phyloP scores from a whole-genome alignment of 2,888 invertebrate genomes.

The Amiota mariae region DNA sequence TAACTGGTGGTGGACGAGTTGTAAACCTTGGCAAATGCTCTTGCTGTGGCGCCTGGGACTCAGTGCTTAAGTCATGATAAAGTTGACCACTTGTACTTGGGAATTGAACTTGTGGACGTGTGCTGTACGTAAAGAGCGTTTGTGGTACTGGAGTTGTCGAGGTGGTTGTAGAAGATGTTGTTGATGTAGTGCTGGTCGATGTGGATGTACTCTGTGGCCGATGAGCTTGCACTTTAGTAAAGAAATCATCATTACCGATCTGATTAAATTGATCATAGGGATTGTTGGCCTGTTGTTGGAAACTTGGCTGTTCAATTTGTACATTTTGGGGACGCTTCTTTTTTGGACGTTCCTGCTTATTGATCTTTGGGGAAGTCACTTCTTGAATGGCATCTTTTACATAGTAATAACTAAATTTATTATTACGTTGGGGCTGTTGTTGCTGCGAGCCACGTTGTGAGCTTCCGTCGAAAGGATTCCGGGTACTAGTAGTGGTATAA shows the following conservation, averaged over 20 bases:
- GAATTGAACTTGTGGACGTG: conserved; percentile 66
- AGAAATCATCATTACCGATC: conserved; percentile 70
- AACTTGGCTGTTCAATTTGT: conserved; percentile 55
- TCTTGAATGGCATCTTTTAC: conserved; percentile 69
- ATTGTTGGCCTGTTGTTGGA: conserved; percentile 54
- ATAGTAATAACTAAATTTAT: conserved; percentile 67
- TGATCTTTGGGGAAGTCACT: conserved; percentile 65
- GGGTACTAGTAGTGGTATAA: conserved; percentile 45
- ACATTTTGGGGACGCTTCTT: conserved; percentile 68
- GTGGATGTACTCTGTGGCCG: conserved; percentile 60
- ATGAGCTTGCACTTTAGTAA: conserved; percentile 56
- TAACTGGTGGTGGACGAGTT: conserved; percentile 56
- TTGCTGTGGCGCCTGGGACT: conserved; percentile 43
- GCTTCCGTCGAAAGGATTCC: conserved; percentile 54
- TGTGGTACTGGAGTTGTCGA: conserved; percentile 63
- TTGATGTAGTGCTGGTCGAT: conserved; percentile 73
- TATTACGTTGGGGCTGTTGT: conserved; percentile 56
- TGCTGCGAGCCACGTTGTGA: conserved; percentile 51
- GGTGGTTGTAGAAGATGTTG: conserved; percentile 74
- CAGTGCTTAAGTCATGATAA: conserved; percentile 59
- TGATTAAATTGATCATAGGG: conserved; percentile 70
- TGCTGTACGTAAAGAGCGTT: conserved; percentile 64
- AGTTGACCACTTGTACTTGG: conserved; percentile 66
- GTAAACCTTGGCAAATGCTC: conserved; percentile 60
- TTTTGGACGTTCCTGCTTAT: conserved; percentile 69